Percentiles rank a stretch among this genome's conserved stretches.
Conservation (phyloP, 37 sponge, comb jelly and placozoan species). For the Aplysina aerophoba region DNA sequence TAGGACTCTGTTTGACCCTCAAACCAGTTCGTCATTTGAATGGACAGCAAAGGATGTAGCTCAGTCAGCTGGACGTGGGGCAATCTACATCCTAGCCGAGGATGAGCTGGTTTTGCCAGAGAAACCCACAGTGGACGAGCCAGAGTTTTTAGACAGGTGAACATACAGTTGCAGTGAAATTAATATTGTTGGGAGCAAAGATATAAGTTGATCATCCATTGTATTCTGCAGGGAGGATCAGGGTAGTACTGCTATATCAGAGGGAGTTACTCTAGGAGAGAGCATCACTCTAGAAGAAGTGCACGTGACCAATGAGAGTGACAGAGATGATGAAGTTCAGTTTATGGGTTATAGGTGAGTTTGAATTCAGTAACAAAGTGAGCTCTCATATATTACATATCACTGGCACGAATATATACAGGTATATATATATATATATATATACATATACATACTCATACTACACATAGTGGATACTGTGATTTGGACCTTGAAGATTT, state of each 20-base stretch:
- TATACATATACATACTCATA: too few species aligned
- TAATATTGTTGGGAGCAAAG: not conserved
- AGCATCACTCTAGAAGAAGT: not conserved
- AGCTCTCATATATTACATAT: not conserved
- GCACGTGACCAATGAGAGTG: not conserved
- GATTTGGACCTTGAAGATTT: not conserved
- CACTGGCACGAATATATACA: too few species aligned
- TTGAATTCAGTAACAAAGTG: not conserved
- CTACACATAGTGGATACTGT: not conserved
- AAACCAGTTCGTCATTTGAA: not conserved
- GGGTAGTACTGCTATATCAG: not conserved
- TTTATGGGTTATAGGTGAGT: not conserved
- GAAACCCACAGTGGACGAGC: not conserved
- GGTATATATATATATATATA: too few species aligned
- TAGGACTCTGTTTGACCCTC: not conserved
- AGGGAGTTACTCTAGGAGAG: not conserved
- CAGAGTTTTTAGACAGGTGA: slow-evolving; percentile 6
- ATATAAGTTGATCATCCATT: not conserved
- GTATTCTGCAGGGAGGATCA: not conserved
- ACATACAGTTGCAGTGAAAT: not conserved
- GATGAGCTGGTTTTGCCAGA: not conserved
- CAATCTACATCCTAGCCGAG: not conserved
- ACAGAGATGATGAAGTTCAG: not conserved
- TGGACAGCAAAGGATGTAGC: not conserved
- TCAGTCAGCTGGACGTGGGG: not conserved